Base-by-base conservation (phyloP, 2,797 vertebrate genomes). In the Protosalanx chinensis region DNA sequence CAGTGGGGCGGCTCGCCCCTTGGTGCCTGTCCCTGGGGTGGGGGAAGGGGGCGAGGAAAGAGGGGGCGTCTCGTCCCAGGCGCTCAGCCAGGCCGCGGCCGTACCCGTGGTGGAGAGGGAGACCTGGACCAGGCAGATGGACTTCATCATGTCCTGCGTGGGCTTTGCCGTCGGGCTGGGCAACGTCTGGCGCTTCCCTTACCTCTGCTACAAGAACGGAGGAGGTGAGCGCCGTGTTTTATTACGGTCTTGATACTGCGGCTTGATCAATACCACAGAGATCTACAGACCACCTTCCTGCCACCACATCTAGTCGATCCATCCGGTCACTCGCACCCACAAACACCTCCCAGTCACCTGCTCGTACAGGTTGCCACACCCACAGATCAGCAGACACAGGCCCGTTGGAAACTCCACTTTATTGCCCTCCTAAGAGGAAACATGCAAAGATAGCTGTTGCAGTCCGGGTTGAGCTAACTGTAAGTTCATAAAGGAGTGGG, bases 131-230 rank as follows among this genome's bases (percentile, higher is more conserved):
- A 85, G 94, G 64, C 93, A 95, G 81, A 94, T 95, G 94, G 94
- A 95, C 87, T 95, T 95, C 83, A 94, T 95, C 88, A 94, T 95
- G 93, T 94, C 94, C 70, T 94, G 94, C 20, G 93, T 95, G 74
- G 93, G 94, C 61, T 94, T 95, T 71, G 93, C 94, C 0, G 94
- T 95, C 20, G 94, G 94, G 57, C 82, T 95, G 80, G 94, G 94
- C 67, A 95, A 95, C 37, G 93, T 95, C 64, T 95, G 94, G 94
- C 86, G 94, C 51, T 95, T 95, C 77, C 94, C 94, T 15, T 95
- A 95, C 78, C 91, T 95, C 76, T 95, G 94, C 88, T 95, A 94
- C 86, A 95, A 95, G 84, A 95, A 95, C 7, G 94, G 94, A 83
- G 94, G 94, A 91, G 94, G 94, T 95, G 86, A 93, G 88, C 61